These are phyloP conservation scores for Temnothorax curvispinosus DNA, from an alignment of 1,140 invertebrate genomes.

Conservation along the genomic window DNA sequence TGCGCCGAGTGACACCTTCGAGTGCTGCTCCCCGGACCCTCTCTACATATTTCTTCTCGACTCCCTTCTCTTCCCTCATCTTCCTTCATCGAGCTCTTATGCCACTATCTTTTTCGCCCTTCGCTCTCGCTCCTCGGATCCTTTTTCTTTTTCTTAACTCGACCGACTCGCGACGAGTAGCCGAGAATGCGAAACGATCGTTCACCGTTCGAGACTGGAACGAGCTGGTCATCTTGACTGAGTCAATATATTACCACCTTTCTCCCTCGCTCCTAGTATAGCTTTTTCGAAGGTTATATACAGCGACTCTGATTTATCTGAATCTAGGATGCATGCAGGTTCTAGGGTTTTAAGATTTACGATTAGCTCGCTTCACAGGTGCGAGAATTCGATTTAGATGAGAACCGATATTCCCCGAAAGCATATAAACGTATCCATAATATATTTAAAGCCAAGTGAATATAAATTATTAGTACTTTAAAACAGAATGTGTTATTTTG, in stretches of 20 bases:
- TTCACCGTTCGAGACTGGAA: constrained; percentile 58
- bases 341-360: constrained; percentile 6
- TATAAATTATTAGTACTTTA: neutral
- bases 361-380: neutral
- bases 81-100: neutral
- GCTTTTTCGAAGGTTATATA: neutral
- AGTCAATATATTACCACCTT: constrained; percentile 70
- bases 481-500: neutral
- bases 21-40: constrained; percentile 51
- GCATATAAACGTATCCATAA: neutral
- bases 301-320: constrained; percentile 63
- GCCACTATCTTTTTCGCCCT: neutral
- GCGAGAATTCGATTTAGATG: constrained; percentile 22
- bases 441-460: neutral
- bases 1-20: constrained; percentile 71
- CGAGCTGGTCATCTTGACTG: constrained; percentile 51
- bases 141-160: constrained; percentile 45
- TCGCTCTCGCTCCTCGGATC: constrained; percentile 20
- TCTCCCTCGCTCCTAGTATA: constrained; percentile 6
- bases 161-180: constrained; percentile 48
- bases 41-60: constrained; percentile 44
- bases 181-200: constrained; percentile 33
- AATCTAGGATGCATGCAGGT: neutral
- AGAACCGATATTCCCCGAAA: neutral
- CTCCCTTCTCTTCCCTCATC: neutral